Percentiles rank a stretch among this genome's conserved stretches.
Evolutionary conservation across 2,888 invertebrate genomes (phyloP).

Genomic region (Coelopa pilipes): DNA sequence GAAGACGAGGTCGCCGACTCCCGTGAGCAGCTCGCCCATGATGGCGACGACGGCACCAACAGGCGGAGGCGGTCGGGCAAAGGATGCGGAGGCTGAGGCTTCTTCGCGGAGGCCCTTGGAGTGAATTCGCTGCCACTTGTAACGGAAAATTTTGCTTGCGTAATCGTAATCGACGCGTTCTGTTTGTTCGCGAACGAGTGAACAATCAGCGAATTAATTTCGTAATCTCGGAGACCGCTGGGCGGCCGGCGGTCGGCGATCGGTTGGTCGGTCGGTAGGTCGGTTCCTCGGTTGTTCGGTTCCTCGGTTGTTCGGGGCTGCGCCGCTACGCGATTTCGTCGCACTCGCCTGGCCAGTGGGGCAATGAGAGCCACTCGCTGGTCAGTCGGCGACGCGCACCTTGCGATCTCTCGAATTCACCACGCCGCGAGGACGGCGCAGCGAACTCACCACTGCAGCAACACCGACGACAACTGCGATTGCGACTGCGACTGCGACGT

Average conservation of each 20-base stretch:
- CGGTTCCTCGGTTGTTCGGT: neutral
- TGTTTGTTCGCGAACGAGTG: slow-evolving; percentile 23
- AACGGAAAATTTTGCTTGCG: slow-evolving; percentile 43
- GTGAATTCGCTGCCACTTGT: slow-evolving; percentile 13
- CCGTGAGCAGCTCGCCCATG: slow-evolving; percentile 57
- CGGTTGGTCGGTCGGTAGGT: slow-evolving; percentile 1
- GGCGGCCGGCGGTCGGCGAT: neutral
- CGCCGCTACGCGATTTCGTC: slow-evolving; percentile 1
- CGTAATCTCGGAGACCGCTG: slow-evolving; percentile 28
- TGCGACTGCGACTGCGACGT: neutral
- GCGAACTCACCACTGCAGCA: slow-evolving; percentile 34
- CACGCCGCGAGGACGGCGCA: slow-evolving; percentile 44
- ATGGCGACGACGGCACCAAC: slow-evolving; percentile 8
- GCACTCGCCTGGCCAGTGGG: slow-evolving; percentile 31
- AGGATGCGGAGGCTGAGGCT: neutral
- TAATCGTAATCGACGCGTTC: slow-evolving; percentile 38
- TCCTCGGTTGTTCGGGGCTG: neutral
- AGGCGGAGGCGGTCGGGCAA: neutral
- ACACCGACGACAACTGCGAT: neutral
- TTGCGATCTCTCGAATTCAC: slow-evolving; percentile 42
- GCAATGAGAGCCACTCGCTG: slow-evolving; percentile 32
- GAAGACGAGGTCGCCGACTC: slow-evolving; percentile 79
- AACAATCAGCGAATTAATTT: slow-evolving; percentile 32
- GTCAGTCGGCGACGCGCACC: slow-evolving; percentile 15
- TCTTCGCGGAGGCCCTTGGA: slow-evolving; percentile 9